Evolutionary conservation across 2,888 invertebrate species (phyloP), one percentile per base, ranked within the genome.

Genomic region (Morpho deidamia): DNA sequence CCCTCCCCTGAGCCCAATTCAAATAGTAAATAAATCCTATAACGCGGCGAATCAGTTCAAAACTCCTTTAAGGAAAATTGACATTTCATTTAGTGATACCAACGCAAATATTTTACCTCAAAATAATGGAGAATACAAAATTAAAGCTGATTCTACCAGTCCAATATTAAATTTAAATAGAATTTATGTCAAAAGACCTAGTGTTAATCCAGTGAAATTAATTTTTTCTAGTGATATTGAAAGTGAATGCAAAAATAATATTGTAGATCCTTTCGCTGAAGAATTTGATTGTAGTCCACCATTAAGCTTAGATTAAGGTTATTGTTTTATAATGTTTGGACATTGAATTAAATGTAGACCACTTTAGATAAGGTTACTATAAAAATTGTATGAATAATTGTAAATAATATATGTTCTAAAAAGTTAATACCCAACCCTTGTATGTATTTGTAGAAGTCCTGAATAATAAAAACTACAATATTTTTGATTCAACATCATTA

Each of bases 1-100:
- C 0, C 91, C 92, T 0, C 83, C 90, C 1, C 67, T 92, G n/a
- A 84, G 87, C n/a, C 81, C 89, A 0, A 78, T 92, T 12, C 73
- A 79, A 58, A 78, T 89, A 7, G 71, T 80, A 54, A 83, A 88
- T 53, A 78, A 69, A 59, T 79, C 81, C 0, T 78, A 70, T 68
- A 72, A 75, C 40, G 78, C 84, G 0, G 65, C 78, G 1, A 82
- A 69, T 41, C 77, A 81, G 1, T 91, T 79, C 53, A 89, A 83
- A 68, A 82, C 78, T 56, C 85, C 89, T 2, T 68, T 71, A 43
- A 55, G 69, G 9, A 68, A 62, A 60, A 64, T 10, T 54, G 66
- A 63, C 34, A 56, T 40, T 58, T 40, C 52, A 1, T 8, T 48
- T 12, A 69, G 61, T 75, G 73, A 70, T 73, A 65, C 74, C 68